Evolutionary conservation across 2,797 vertebrate species (phyloP).

Genomic region (Characodon lateralis): DNA sequence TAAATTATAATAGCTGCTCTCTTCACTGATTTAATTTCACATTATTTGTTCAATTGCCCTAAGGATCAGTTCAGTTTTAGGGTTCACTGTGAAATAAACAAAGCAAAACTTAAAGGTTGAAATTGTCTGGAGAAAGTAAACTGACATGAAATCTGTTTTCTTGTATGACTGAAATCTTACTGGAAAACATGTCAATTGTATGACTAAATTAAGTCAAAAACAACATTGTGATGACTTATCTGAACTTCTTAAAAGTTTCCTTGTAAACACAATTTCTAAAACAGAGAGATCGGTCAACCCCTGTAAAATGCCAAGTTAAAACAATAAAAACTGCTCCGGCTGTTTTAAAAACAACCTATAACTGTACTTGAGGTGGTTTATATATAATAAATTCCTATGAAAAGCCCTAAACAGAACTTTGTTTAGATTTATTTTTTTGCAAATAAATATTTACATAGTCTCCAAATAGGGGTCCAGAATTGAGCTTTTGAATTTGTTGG

Average conservation of each 20-base stretch:
- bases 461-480: constrained; percentile 1
- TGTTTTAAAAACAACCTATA: neutral
- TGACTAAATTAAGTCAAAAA: neutral
- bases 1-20: neutral
- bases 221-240: neutral
- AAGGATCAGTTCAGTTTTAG: neutral
- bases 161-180: too few species aligned
- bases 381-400: constrained; percentile 7
- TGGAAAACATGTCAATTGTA: neutral
- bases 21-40: neutral
- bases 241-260: neutral
- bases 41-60: neutral
- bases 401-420: constrained; percentile 11
- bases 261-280: neutral
- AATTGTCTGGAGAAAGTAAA: neutral
- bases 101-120: neutral
- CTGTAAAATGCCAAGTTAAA: neutral
- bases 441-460: neutral
- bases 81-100: neutral
- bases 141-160: neutral
- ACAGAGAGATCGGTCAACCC: neutral
- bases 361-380: neutral
- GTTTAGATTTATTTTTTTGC: neutral
- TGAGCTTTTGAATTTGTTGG: neutral
- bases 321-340: neutral